Percentiles rank a stretch among this genome's conserved stretches.
Evolutionary conservation across 1,140 invertebrate species (phyloP).

Genomic region (Papilio machaon): DNA sequence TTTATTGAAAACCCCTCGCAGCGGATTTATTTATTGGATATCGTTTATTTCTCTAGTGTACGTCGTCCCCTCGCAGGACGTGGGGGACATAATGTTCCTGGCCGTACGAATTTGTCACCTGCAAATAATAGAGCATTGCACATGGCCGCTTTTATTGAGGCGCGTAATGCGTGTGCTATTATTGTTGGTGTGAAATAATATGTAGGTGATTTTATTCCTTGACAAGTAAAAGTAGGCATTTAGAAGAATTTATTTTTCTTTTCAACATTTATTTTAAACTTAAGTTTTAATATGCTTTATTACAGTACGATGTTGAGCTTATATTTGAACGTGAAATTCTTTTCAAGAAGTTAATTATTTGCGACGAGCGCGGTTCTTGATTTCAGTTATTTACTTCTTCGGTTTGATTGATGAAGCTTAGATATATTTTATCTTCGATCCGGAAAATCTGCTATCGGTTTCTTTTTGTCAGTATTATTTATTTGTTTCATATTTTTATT

Average conservation of each 20-base stretch:
- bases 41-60: constrained; percentile 58
- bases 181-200: constrained; percentile 3
- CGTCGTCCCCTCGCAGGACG: constrained; percentile 28
- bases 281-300: background rate
- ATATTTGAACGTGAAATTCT: background rate
- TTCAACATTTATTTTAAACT: background rate
- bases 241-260: background rate
- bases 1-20: constrained; percentile 57
- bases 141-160: constrained; percentile 31
- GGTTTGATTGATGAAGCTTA: background rate
- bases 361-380: background rate
- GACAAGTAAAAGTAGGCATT: background rate
- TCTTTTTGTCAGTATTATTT: background rate
- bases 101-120: constrained; percentile 33
- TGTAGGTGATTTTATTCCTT: constrained; percentile 12
- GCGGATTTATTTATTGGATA: constrained; percentile 69
- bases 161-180: constrained; percentile 1
- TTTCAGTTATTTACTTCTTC: background rate
- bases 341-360: background rate
- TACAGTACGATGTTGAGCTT: background rate
- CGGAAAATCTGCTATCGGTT: background rate
- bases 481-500: background rate
- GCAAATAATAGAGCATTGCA: constrained; percentile 35
- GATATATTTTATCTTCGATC: background rate
- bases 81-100: constrained; percentile 32